phyloP scores from a whole-genome alignment of 2,797 vertebrate species.

The Sebastes diaconus region DNA sequence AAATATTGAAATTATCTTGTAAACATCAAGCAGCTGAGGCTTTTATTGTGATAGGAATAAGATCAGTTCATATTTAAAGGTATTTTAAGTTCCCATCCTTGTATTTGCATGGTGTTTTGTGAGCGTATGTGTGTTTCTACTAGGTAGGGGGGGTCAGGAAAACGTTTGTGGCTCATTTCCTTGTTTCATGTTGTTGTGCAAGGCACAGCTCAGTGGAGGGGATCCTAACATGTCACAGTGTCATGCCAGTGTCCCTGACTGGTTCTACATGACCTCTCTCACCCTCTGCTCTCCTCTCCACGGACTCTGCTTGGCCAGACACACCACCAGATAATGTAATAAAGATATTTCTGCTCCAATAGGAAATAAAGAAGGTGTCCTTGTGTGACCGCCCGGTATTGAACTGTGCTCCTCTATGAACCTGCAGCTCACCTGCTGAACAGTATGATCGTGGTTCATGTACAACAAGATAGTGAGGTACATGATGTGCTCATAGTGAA shows the following conservation, averaged over 20 bases:
- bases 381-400: slow-evolving; percentile 54
- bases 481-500: neutral
- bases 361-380: slow-evolving; percentile 67
- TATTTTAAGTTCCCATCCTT: neutral
- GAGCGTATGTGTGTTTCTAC: slow-evolving; percentile 8
- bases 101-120: slow-evolving; percentile 19
- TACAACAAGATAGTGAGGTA: neutral
- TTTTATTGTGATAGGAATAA: neutral
- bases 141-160: slow-evolving; percentile 55
- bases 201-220: slow-evolving; percentile 89
- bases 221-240: slow-evolving; percentile 86
- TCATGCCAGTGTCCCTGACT: slow-evolving; percentile 79
- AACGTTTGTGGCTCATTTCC: slow-evolving; percentile 81
- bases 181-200: slow-evolving; percentile 89
- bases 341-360: slow-evolving; percentile 79
- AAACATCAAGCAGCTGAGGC: neutral
- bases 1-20: slow-evolving; percentile 19
- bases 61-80: neutral
- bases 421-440: slow-evolving; percentile 27
- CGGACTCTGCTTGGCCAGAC: slow-evolving; percentile 64
- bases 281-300: slow-evolving; percentile 68
- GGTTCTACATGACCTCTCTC: slow-evolving; percentile 77
- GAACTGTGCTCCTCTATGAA: slow-evolving; percentile 22
- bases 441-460: neutral
- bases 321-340: slow-evolving; percentile 70